A percentile compares a stretch with the other conserved stretches of the same genome.
phyloP scores from a whole-genome alignment of 2,888 invertebrate species.

The Nemapogon koenigi region DNA sequence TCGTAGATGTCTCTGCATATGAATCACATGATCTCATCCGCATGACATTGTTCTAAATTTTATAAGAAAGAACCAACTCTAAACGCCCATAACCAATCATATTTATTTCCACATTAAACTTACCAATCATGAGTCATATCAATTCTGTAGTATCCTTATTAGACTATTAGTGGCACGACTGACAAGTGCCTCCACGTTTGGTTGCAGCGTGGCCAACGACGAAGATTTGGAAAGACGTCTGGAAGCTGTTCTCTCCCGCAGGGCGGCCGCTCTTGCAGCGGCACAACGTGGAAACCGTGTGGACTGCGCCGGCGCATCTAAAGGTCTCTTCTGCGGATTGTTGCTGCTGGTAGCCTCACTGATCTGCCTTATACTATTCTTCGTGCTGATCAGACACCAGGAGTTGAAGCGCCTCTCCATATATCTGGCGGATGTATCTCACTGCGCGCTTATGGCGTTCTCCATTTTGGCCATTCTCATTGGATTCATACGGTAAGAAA shows the following conservation, averaged over 20 bases:
- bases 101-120: too few relatives aligned
- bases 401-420: constrained; percentile 85
- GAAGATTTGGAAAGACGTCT: constrained; percentile 88
- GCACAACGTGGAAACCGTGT: constrained; percentile 84
- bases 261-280: constrained; percentile 86
- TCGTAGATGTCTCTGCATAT: too few relatives aligned
- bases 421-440: constrained; percentile 90
- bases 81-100: too few relatives aligned
- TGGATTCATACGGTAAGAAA: constrained; percentile 83
- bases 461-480: constrained; percentile 89
- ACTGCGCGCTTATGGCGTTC: constrained; percentile 85
- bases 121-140: too few relatives aligned
- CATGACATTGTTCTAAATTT: too few relatives aligned
- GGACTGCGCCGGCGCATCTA: constrained; percentile 94
- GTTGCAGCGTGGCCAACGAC: constrained; percentile 68
- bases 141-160: too few relatives aligned
- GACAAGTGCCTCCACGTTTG: constrained; percentile 47
- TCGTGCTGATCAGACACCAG: constrained; percentile 89
- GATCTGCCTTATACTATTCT: constrained; percentile 94
- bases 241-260: constrained; percentile 86
- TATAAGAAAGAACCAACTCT: too few relatives aligned
- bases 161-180: too few relatives aligned
- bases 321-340: constrained; percentile 91
- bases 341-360: constrained; percentile 87
- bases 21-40: too few relatives aligned